phyloP scores from a whole-genome alignment of 2,888 invertebrate genomes.

The Caenorhabditis sp. region DNA sequence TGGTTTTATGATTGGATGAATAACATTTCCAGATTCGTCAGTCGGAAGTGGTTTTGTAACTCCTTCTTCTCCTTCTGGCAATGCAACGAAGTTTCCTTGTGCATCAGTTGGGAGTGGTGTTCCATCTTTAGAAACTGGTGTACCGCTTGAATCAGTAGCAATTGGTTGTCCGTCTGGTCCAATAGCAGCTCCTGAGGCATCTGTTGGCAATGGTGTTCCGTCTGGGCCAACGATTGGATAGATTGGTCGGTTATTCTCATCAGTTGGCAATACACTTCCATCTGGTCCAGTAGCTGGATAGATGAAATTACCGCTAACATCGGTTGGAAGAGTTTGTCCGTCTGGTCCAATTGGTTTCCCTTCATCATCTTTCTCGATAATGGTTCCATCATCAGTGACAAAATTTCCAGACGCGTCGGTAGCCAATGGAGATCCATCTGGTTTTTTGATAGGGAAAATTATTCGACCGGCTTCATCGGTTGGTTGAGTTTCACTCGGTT shows the following conservation, averaged over 20 bases:
- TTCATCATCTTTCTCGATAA: conserved; percentile 14
- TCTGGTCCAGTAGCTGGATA: conserved; percentile 50
- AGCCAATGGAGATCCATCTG: conserved; percentile 33
- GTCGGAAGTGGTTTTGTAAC: conserved; percentile 26
- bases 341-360: conserved; percentile 35
- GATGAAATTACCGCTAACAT: conserved; percentile 38
- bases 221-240: conserved; percentile 48
- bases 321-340: conserved; percentile 41
- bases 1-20: conserved; percentile 39
- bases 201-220: conserved; percentile 55
- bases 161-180: conserved; percentile 42
- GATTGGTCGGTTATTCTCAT: conserved; percentile 24
- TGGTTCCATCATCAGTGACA: conserved; percentile 8
- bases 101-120: conserved; percentile 48
- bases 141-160: conserved; percentile 41
- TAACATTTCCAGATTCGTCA: conserved; percentile 35
- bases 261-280: conserved; percentile 53
- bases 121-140: conserved; percentile 36
- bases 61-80: conserved; percentile 15
- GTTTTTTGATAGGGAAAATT: conserved; percentile 29
- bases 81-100: conserved; percentile 34
- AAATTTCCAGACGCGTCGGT: conserved; percentile 16
- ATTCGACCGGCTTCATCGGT: conserved; percentile 34
- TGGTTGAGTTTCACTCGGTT: conserved; percentile 16
- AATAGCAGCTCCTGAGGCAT: conserved; percentile 35